Base-by-base conservation (phyloP, 1,140 invertebrate genomes). In the Spodoptera frugiperda region DNA sequence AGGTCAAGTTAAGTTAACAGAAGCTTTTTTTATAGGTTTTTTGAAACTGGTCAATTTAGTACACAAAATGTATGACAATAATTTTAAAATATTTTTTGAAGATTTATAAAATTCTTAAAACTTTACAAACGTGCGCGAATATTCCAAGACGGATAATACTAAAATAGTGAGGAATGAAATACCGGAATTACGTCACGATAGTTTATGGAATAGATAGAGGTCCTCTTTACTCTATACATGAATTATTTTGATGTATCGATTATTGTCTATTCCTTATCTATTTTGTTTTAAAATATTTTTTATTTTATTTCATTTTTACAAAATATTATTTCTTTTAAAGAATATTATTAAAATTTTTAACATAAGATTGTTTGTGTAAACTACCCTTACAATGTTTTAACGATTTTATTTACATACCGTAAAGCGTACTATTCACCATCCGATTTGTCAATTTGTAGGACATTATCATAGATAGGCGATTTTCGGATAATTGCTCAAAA, bases 1-100 rank as follows among this genome's bases (percentile, higher is more conserved):
- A 94, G 92, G 90, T 92, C 92, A 94, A 94, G 89, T 93, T 91
- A 88, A 90, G 89, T 90, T 93, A 90, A 85, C 80, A 89, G 79
- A 87, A 85, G 87, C 87, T 92, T 93, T 91, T 89, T 89, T 87
- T 87, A 84, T 81, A 75, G 76, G 84, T 78, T 81, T 79, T 59
- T 21, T n/a, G 39, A 57, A 70, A 49, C 10, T n/a, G 6, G 15
- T 12, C 33, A 33, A 59, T 49, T 30, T 33, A 48, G 0, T 46
- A 15, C 1, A 54, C 21, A 78, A 46, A 76, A 68, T 59, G 14
- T 79, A 21, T 51, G 25, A 72, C 76, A 79, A 78, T 75, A 84
- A 83, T 86, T 87, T 83, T 79, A 81, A 81, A 84, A 86, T 85
- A 82, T 89, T 89, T 84, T 83, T 84, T 77, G 63, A 84, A 17